Conservation (phyloP, 2,888 invertebrate genomes). For the Nomada hirtipes region DNA sequence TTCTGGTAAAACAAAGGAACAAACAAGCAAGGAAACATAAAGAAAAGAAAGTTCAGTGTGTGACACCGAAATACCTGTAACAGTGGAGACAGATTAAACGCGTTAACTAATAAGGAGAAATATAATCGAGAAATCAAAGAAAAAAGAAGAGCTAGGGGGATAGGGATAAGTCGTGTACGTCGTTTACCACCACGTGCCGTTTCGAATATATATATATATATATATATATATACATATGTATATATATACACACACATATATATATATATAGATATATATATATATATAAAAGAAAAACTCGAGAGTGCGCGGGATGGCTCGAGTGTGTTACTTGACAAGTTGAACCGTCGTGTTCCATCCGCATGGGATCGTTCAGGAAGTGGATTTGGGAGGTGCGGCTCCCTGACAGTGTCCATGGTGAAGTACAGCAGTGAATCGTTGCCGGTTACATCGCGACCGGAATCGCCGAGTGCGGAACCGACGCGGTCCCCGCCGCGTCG, state of each 20-base stretch:
- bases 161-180: neutral
- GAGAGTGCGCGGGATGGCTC: constrained; percentile 48
- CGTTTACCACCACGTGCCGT: neutral
- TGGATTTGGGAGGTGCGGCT: constrained; percentile 77
- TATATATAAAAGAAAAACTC: constrained; percentile 28
- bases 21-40: too few relatives aligned
- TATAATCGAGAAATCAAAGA: neutral
- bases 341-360: constrained; percentile 45
- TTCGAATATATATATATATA: neutral
- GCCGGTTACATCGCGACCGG: constrained; percentile 33
- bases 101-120: neutral
- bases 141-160: neutral
- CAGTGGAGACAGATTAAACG: constrained; percentile 23
- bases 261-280: too few relatives aligned
- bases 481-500: constrained; percentile 44
- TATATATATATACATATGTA: too few relatives aligned
- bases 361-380: constrained; percentile 76
- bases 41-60: constrained; percentile 36
- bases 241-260: too few relatives aligned
- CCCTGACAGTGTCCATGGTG: constrained; percentile 74
- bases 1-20: neutral
- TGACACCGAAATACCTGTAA: constrained; percentile 25
- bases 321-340: constrained; percentile 54
- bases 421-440: constrained; percentile 54
- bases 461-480: constrained; percentile 46